Evolutionary conservation across 2,888 invertebrate genomes (phyloP).

Genomic region (Xestoiulus laeticollis): DNA sequence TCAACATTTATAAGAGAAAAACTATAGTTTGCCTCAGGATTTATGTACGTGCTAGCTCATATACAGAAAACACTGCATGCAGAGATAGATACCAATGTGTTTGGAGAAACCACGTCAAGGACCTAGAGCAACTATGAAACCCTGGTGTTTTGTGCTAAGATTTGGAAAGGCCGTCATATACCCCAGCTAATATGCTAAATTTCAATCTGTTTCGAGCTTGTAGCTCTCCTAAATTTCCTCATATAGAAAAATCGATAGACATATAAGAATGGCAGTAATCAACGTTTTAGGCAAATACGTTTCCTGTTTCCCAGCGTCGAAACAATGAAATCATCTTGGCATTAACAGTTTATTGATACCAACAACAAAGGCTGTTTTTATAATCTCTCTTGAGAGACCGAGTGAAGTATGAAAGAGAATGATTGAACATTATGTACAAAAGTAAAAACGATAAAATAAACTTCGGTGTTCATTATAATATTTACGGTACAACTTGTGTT

Average conservation of each 20-base stretch:
- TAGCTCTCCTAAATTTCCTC: background rate
- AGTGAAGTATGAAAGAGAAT: background rate
- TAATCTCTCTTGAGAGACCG: background rate
- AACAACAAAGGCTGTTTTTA: background rate
- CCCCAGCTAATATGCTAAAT: background rate
- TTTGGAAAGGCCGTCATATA: background rate
- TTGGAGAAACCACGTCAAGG: background rate
- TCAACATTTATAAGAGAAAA: background rate
- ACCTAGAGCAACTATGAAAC: background rate
- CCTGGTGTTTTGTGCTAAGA: conserved; percentile 39
- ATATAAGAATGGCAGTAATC: background rate
- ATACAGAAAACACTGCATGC: background rate
- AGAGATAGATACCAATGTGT: background rate
- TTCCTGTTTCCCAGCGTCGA: background rate
- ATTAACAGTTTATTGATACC: background rate
- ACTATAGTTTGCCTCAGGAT: background rate
- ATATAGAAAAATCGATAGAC: conserved; percentile 21
- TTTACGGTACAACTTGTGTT: background rate
- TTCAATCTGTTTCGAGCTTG: background rate
- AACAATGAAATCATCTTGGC: conserved; percentile 42
- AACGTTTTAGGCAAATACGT: background rate
- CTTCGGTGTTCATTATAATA: too few relatives aligned
- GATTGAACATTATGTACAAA: background rate
- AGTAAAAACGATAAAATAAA: background rate
- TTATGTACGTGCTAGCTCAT: background rate